phyloP scores from a whole-genome alignment of 2,888 invertebrate genomes.

The Phorcus lineatus region DNA sequence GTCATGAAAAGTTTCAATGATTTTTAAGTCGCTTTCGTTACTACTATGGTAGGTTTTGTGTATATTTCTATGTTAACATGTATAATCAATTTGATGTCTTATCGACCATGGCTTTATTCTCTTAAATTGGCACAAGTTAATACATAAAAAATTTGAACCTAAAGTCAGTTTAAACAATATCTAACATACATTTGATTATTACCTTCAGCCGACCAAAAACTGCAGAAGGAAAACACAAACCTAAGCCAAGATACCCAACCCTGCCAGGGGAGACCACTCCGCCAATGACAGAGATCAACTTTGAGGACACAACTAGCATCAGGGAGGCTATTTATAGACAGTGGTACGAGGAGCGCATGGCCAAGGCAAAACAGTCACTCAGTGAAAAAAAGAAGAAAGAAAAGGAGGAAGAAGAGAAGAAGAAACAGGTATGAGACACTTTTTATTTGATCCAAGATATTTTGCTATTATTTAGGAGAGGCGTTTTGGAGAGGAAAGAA shows the following conservation, averaged over 20 bases:
- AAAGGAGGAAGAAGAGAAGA: conserved; percentile 60
- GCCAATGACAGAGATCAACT: conserved; percentile 43
- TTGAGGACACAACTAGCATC: conserved; percentile 61
- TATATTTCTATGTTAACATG: no score
- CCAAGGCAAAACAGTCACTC: conserved; percentile 48
- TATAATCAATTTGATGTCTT: no score
- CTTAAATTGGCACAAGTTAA: no score
- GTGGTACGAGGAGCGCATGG: conserved; percentile 60
- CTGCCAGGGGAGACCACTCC: conserved; percentile 50
- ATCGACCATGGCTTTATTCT: no score
- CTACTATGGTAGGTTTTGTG: no score
- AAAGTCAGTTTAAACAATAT: no score
- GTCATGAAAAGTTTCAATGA: no score
- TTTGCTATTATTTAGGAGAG: neutral
- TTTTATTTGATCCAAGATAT: no score
- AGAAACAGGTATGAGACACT: conserved; percentile 58
- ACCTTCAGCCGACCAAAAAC: neutral
- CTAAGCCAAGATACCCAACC: conserved; percentile 64
- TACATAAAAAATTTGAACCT: no score
- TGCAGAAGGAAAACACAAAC: conserved; percentile 42
- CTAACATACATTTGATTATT: no score
- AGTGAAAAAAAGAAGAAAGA: conserved; percentile 59
- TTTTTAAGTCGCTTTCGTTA: no score
- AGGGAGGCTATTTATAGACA: conserved; percentile 64
- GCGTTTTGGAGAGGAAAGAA: no score